Conservation (phyloP, 2,888 invertebrate genomes). For the Anthoptus insignis region DNA sequence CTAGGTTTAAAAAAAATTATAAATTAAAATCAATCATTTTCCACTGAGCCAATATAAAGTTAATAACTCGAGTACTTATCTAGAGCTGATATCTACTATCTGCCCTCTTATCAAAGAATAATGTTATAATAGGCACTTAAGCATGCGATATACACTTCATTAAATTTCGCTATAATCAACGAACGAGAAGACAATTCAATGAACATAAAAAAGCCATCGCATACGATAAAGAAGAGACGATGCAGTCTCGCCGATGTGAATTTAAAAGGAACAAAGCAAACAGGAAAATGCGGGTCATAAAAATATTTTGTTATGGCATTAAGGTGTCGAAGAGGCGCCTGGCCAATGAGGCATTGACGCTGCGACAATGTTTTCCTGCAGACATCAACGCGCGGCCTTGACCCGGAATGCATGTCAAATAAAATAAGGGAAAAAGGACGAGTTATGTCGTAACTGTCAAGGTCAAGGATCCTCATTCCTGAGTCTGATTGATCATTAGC, state of each 20-base stretch:
- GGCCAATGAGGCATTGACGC: slow-evolving; percentile 13
- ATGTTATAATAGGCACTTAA: neutral
- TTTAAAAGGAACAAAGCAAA: slow-evolving; percentile 13
- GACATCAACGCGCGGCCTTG: slow-evolving; percentile 79
- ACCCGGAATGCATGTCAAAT: slow-evolving; percentile 59
- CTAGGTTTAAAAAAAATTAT: neutral
- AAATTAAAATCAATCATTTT: neutral
- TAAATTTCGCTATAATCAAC: neutral
- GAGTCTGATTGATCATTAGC: no score
- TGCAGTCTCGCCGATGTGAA: slow-evolving; percentile 8
- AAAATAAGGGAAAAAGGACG: slow-evolving; percentile 46
- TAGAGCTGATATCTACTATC: slow-evolving; percentile 4
- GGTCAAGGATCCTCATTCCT: slow-evolving; percentile 43
- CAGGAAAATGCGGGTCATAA: slow-evolving; percentile 17
- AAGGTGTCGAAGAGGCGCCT: neutral
- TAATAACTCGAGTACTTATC: neutral
- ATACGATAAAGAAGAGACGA: neutral
- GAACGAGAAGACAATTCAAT: neutral
- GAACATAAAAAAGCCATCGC: neutral
- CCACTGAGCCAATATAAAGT: neutral
- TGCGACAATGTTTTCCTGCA: slow-evolving; percentile 59
- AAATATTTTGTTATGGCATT: slow-evolving; percentile 15
- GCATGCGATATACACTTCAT: slow-evolving; percentile 2
- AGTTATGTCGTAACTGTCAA: slow-evolving; percentile 34
- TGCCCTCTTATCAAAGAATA: neutral